Conservation (phyloP, 2,113 vertebrate species). For the Myrmophylax atrothorax region DNA sequence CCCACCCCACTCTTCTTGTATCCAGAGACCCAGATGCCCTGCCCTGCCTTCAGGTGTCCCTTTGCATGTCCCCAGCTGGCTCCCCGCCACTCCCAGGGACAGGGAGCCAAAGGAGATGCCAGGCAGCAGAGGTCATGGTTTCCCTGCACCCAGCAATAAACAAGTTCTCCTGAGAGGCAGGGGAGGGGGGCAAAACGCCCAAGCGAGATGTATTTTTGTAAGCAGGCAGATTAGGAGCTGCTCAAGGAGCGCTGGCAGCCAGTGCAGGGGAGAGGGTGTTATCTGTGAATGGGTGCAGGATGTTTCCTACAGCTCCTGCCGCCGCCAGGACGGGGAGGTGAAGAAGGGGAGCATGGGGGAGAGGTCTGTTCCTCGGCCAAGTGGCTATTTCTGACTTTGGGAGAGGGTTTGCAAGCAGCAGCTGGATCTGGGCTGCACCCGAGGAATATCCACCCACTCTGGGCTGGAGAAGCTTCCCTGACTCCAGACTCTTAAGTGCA, state of each 20-base stretch:
- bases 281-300: not conserved
- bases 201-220: not conserved
- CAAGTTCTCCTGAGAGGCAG: not conserved
- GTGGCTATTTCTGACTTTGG: not conserved
- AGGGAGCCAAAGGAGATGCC: not conserved
- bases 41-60: not conserved
- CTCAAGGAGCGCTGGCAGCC: not conserved
- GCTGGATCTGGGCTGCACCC: not conserved
- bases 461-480: not conserved
- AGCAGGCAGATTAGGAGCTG: not conserved
- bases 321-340: rapidly evolving
- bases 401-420: not conserved
- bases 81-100: not conserved
- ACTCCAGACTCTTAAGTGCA: rapidly evolving
- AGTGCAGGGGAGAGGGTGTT: rapidly evolving
- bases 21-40: rapidly evolving
- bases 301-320: not conserved
- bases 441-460: not conserved
- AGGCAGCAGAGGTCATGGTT: rapidly evolving
- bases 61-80: rapidly evolving
- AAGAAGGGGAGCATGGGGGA: not conserved
- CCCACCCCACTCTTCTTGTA: not conserved
- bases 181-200: not conserved
- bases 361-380: not conserved
- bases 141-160: not conserved